phyloP scores from a whole-genome alignment of 2,113 vertebrate species.

The Apeltes quadracus region DNA sequence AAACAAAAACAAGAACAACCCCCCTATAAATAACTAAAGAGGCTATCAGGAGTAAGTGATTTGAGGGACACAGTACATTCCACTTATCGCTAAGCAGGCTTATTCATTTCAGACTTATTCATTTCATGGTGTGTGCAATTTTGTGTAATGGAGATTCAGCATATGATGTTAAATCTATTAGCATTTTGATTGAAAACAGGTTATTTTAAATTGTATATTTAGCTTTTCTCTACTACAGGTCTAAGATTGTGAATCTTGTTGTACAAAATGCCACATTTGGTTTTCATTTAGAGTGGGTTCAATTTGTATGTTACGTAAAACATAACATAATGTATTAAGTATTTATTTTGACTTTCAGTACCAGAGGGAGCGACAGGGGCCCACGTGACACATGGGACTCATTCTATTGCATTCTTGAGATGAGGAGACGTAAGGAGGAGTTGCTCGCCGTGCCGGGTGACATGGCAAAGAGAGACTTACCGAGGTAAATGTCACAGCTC shows the following conservation, averaged over 20 bases:
- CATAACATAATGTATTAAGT: background rate
- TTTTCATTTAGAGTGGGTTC: background rate
- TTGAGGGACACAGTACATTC: background rate
- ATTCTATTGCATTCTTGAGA: background rate
- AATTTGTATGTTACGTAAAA: too few relatives aligned
- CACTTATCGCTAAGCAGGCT: background rate
- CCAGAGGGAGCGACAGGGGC: background rate
- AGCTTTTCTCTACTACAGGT: background rate
- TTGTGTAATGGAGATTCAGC: background rate
- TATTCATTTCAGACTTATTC: constrained; percentile 9
- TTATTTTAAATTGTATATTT: background rate
- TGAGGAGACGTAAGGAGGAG: background rate
- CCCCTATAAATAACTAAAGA: background rate
- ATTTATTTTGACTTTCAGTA: background rate
- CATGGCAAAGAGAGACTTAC: background rate
- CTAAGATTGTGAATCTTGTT: background rate
- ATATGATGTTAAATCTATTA: background rate
- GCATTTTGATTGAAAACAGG: background rate
- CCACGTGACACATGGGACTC: background rate
- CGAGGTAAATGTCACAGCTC: background rate
- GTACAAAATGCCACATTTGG: background rate
- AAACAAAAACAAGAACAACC: background rate
- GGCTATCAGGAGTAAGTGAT: background rate
- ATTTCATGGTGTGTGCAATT: background rate
- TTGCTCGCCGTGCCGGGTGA: background rate